Evolutionary conservation across 2,113 vertebrate genomes (phyloP), one percentile per base, ranked within the genome.

Genomic region (Aegithalos caudatus): DNA sequence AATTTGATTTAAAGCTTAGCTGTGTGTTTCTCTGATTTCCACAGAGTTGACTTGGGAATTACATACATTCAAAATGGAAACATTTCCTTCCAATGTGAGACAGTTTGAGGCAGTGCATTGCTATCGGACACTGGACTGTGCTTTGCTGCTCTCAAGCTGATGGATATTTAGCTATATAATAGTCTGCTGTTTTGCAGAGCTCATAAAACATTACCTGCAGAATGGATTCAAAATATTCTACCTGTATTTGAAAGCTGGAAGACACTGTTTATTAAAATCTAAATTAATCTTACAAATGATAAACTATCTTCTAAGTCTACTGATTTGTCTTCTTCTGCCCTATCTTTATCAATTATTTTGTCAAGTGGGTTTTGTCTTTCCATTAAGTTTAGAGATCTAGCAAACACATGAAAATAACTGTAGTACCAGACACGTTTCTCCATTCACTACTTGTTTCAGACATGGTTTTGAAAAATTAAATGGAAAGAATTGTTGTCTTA

Each of bases 41-140:
- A 6, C 53, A 37, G 69, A n/a, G 19, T 5, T 53, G 37, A 57
- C 14, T 53, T 83, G 35, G 23, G 25, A 81, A 69, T 86, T 65
- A 42, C 6, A 4, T 47, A 21, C 9, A 22, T 45, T 76, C 42
- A 69, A 61, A 57, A 83, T 35, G 15, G 29, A 35, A 94, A 40
- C 6, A 28, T 58, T 56, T 74, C 19, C 31, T 90, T 80, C 33
- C 50, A 76, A 42, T 0, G 0, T 16, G 37, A 76, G 45, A 24
- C 11, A 8, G 15, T 51, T 56, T 69, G 45, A 61, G 22, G 35
- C 0, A 0, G 6, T 37, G 16, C 11, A 5, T n/a, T 74, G 51
- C 14, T 27, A 2, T 29, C 28, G 33, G 28, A 85, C 10, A 5
- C 6, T 27, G 9, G 28, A 58, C 67, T 54, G 37, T 47, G 44